Conservation (phyloP, 92 coral and sea anemone species). For the Phenganax marumi region DNA sequence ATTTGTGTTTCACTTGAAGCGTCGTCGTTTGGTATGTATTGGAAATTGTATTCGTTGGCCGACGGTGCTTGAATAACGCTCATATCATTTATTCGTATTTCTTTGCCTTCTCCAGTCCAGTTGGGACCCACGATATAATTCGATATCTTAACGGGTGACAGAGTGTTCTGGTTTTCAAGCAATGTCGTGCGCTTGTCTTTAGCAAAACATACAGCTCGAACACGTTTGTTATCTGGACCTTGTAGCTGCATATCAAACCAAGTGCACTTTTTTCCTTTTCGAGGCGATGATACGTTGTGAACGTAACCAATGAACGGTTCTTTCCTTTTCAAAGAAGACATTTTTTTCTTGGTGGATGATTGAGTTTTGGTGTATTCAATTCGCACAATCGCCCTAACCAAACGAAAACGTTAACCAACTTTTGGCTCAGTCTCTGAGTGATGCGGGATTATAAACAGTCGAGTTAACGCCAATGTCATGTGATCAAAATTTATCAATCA, state of each 20-base stretch:
- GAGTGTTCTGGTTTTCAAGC: background rate
- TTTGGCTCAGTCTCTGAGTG: too few relatives aligned
- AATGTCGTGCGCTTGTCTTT: background rate
- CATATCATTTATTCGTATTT: constrained; percentile 10
- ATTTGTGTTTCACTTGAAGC: background rate
- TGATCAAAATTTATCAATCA: background rate
- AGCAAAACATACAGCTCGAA: background rate
- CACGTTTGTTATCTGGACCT: background rate
- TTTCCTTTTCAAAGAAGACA: constrained; percentile 1
- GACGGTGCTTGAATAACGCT: constrained; percentile 5
- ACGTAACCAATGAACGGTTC: constrained; percentile 1
- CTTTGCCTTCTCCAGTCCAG: constrained; percentile 8
- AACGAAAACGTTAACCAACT: too few relatives aligned
- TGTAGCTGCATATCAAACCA: constrained; percentile 1
- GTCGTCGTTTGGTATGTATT: constrained; percentile 5
- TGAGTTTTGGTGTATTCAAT: too few relatives aligned
- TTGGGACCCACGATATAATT: constrained; percentile 4
- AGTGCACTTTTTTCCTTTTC: background rate
- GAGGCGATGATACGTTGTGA: background rate
- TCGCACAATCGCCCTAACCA: too few relatives aligned
- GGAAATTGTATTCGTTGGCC: background rate
- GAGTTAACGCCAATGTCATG: background rate
- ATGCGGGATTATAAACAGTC: background rate
- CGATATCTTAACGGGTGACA: constrained; percentile 6
- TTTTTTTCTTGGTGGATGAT: too few relatives aligned